Percentiles rank a stretch among this genome's conserved stretches.
These are phyloP conservation scores for Centropristis striata DNA, from an alignment of 2,113 vertebrate species.

Conservation along the genomic window DNA sequence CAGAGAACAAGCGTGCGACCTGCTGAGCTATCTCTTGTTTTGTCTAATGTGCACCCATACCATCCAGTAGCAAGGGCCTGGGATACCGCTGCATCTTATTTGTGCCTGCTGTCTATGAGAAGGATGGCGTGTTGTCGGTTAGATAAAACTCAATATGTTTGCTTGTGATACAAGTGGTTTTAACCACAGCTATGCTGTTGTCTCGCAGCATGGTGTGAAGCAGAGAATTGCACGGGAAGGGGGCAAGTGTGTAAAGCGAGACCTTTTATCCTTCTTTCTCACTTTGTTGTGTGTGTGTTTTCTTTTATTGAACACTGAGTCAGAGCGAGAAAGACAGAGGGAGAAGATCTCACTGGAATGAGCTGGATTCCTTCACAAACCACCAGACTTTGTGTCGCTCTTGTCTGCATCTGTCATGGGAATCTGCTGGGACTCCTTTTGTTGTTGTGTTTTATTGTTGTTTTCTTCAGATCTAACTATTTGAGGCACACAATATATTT, in stretches of 20 bases:
- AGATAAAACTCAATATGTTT: slow-evolving; percentile 26
- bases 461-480: slow-evolving; percentile 44
- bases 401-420: slow-evolving; percentile 46
- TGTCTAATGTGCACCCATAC: not conserved
- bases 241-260: not conserved
- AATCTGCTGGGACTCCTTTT: slow-evolving; percentile 52
- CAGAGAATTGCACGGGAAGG: not conserved
- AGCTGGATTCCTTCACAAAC: slow-evolving; percentile 69
- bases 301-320: slow-evolving; percentile 26
- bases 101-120: not conserved
- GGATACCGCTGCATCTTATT: not conserved
- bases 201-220: slow-evolving; percentile 43
- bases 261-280: slow-evolving; percentile 40
- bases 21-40: slow-evolving; percentile 12
- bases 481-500: slow-evolving; percentile 2
- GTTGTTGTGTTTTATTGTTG: slow-evolving; percentile 56
- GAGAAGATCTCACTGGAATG: slow-evolving; percentile 43
- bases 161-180: slow-evolving; percentile 27
- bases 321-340: slow-evolving; percentile 27
- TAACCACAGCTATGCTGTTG: slow-evolving; percentile 57
- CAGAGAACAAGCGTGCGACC: not conserved
- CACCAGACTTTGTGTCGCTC: slow-evolving; percentile 76
- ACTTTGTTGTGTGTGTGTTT: slow-evolving; percentile 62
- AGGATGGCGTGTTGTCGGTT: not conserved
- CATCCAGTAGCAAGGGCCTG: not conserved